Conservation (phyloP, 2,797 vertebrate genomes). For the Taenioides sp. region DNA sequence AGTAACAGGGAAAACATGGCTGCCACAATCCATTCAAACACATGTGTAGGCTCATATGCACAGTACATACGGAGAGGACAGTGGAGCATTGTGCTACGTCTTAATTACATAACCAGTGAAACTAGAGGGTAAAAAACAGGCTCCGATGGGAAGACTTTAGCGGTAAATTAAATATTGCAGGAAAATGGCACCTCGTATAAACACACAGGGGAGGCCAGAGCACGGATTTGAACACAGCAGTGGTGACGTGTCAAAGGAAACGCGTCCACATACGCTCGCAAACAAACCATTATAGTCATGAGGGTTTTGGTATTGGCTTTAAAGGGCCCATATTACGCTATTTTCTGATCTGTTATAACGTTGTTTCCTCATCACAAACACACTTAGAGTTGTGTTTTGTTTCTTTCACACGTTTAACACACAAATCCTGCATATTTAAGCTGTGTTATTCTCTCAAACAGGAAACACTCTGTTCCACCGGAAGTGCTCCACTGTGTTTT, state of each 20-base stretch:
- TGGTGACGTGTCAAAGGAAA: slow-evolving; percentile 47
- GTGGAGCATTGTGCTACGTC: slow-evolving; percentile 67
- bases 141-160: slow-evolving; percentile 59
- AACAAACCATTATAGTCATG: slow-evolving; percentile 28
- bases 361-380: no score
- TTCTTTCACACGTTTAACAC: no score
- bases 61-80: slow-evolving; percentile 44
- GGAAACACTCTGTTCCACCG: no score
- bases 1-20: slow-evolving; percentile 73
- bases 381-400: no score
- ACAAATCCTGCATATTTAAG: no score
- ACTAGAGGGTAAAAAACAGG: slow-evolving; percentile 60
- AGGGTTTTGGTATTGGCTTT: slow-evolving; percentile 22
- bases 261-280: slow-evolving; percentile 27
- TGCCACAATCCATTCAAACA: slow-evolving; percentile 35
- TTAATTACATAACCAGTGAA: slow-evolving; percentile 70
- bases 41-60: slow-evolving; percentile 18
- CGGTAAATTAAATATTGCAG: slow-evolving; percentile 65
- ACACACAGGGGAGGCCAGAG: slow-evolving; percentile 44
- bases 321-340: no score
- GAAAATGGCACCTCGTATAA: slow-evolving; percentile 61
- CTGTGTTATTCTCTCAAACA: no score
- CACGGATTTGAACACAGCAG: slow-evolving; percentile 36
- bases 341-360: no score
- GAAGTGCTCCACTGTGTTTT: no score